Evolutionary conservation across 1,140 invertebrate genomes (phyloP).

Genomic region (Littorina saxatilis): DNA sequence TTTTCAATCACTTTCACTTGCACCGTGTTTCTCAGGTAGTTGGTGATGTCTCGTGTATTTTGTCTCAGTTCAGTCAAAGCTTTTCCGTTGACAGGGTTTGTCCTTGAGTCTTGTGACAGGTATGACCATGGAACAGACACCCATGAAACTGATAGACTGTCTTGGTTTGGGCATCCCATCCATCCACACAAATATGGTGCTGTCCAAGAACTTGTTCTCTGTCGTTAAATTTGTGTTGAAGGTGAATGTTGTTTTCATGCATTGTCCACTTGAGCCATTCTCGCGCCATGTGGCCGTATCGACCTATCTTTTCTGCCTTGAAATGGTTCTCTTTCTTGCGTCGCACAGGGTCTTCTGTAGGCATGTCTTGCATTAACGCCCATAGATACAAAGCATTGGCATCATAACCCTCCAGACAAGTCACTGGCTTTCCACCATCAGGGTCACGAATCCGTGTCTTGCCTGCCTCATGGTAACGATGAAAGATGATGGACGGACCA

Average conservation of each 20-base stretch:
- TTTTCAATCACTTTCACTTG: background rate
- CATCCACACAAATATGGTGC: background rate
- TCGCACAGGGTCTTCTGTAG: slow-evolving; percentile 29
- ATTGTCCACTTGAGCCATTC: slow-evolving; percentile 31
- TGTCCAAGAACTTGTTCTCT: slow-evolving; percentile 2
- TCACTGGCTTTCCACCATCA: background rate
- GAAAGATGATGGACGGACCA: too few species aligned
- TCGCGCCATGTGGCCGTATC: slow-evolving; percentile 19
- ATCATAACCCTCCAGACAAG: slow-evolving; percentile 43
- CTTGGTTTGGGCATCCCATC: background rate
- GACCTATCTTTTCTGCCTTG: too few species aligned
- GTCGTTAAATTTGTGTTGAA: too few species aligned
- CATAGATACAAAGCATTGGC: slow-evolving; percentile 50
- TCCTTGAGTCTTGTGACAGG: background rate
- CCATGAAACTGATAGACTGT: slow-evolving; percentile 16
- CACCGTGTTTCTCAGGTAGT: background rate
- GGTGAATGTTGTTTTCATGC: background rate
- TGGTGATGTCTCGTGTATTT: too few species aligned
- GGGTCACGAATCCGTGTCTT: slow-evolving; percentile 35
- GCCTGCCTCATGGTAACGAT: too few species aligned
- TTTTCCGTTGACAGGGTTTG: background rate
- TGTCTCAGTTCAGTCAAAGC: background rate
- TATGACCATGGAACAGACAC: slow-evolving; percentile 20
- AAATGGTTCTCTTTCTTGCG: slow-evolving; percentile 9
- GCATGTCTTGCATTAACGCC: slow-evolving; percentile 40